phyloP scores from a whole-genome alignment of 2,888 invertebrate genomes.

The Athalia cordata region DNA sequence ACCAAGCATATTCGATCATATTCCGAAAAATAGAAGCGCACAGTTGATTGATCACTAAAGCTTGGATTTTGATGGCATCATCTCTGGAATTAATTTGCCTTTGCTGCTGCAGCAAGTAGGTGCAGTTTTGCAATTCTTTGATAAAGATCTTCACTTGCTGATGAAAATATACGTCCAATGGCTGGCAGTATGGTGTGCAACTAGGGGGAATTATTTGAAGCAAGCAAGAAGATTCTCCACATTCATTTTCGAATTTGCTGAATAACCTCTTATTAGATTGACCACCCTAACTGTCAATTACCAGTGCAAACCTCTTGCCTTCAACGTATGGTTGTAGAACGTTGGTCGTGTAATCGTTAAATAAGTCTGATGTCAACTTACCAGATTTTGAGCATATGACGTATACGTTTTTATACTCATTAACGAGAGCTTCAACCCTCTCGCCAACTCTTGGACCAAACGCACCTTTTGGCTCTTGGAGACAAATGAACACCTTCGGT shows the following conservation, averaged over 20 bases:
- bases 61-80: conserved; percentile 55
- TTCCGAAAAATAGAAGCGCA: conserved; percentile 49
- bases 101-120: conserved; percentile 47
- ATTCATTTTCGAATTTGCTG: conserved; percentile 43
- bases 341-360: conserved; percentile 45
- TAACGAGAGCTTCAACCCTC: conserved; percentile 29
- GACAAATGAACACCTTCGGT: conserved; percentile 51
- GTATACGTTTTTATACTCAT: no score
- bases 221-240: neutral
- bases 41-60: conserved; percentile 52
- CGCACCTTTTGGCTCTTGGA: conserved; percentile 49
- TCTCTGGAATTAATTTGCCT: conserved; percentile 50
- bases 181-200: no score
- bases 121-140: conserved; percentile 49
- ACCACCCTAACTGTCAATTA: conserved; percentile 48
- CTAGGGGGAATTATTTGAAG: no score
- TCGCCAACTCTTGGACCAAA: conserved; percentile 49
- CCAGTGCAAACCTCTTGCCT: conserved; percentile 38
- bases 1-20: conserved; percentile 54
- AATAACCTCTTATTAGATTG: conserved; percentile 41
- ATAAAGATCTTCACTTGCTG: conserved; percentile 50
- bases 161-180: conserved; percentile 49
- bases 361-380: conserved; percentile 50
- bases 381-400: conserved; percentile 51
- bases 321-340: conserved; percentile 19